Base-by-base conservation (phyloP, 2,797 vertebrate species). In the Gambelia wislizenii region DNA sequence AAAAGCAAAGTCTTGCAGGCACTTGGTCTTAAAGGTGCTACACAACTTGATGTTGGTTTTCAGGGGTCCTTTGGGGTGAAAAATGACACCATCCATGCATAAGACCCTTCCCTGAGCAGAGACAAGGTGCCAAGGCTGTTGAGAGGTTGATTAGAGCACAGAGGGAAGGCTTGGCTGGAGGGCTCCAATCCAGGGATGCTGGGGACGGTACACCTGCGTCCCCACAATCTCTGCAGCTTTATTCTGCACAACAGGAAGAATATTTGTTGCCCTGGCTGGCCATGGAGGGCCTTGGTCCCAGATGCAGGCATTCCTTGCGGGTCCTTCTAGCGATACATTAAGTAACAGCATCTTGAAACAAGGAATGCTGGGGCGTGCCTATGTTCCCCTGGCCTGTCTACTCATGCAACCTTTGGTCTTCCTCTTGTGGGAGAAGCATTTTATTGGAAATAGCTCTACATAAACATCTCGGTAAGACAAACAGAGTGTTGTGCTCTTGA, bases 361-460 rank as follows among this genome's bases (percentile, higher is more conserved):
- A 44, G 91, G 87, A 76, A 84, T 64, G 47, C 77, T 59, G 56
- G 75, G 59, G 3, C 2, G 52, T 77, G 81, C 92, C 91, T 94
- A 94, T 92, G 89, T 96, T 94, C 93, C 92, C 95, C 89, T 72
- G 88, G 85, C 92, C 95, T 93, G 93, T 61, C 90, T 94, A 92
- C 94, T 87, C 72, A 1, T 49, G n/a, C 70, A 4, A 90, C 93
- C 94, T 90, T 64, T 72, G 84, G 61, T 91, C 94, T 94, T 90
- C 87, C 93, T 92, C 87, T 64, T 84, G 95, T 92, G 93, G 84
- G 72, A 67, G 93, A 84, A 91, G 59, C 42, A 1, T 92, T 93
- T 95, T 91, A 87, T 91, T 91, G 82, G 89, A 87, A 56, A 80
- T 91, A 86, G 42, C 18, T 91, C 86, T 91, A 92, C 42, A 0